These are phyloP conservation scores for Semnopithecus entellus DNA, from an alignment of 2,113 vertebrate genomes.

Conservation along the genomic window DNA sequence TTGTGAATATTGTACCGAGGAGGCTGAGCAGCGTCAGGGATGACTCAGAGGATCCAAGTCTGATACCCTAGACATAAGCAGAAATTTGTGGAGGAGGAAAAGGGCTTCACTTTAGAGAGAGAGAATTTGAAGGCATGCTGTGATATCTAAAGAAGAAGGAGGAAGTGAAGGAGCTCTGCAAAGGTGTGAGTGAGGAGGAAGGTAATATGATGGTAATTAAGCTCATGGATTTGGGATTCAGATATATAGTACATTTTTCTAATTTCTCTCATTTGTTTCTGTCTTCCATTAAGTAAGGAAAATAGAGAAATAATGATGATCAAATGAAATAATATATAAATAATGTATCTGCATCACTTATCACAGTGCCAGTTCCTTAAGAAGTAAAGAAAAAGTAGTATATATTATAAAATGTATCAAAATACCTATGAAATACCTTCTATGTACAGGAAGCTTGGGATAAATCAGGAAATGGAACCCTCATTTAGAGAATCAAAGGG, in stretches of 20 bases:
- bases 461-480: neutral
- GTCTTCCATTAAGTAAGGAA: neutral
- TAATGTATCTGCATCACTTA: neutral
- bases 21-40: accelerated
- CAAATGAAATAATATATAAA: neutral
- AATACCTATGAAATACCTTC: neutral
- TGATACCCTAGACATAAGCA: neutral
- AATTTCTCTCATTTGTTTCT: neutral
- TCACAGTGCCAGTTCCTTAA: neutral
- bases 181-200: neutral
- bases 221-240: neutral
- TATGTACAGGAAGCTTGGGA: neutral
- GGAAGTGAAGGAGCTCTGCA: neutral
- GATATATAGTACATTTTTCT: neutral
- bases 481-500: neutral
- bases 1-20: neutral
- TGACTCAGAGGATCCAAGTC: neutral
- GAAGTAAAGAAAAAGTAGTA: neutral
- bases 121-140: neutral
- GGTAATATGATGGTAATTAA: accelerated
- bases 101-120: neutral
- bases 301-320: neutral
- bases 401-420: neutral
- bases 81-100: neutral
- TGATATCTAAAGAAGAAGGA: neutral